Percentiles rank a stretch among this genome's conserved stretches.
Evolutionary conservation across 2,797 vertebrate genomes (phyloP).

Genomic region (Anolis apletophallus): DNA sequence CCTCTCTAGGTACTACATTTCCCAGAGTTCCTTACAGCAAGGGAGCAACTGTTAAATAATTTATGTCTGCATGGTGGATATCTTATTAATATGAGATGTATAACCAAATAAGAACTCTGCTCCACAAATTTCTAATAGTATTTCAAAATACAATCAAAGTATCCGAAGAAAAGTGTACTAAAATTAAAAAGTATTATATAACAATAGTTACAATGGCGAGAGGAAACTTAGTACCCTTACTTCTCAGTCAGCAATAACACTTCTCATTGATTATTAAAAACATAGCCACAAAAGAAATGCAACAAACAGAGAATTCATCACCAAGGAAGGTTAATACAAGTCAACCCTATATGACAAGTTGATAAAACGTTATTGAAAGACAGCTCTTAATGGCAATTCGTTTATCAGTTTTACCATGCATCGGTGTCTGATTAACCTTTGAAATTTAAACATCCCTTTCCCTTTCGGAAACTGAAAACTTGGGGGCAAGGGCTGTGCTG

Average conservation of each 20-base stretch:
- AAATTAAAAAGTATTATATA: neutral
- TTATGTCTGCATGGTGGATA: too few relatives aligned
- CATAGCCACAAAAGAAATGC: neutral
- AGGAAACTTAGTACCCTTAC: slow-evolving; percentile 14
- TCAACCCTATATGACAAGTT: neutral
- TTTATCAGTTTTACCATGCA: neutral
- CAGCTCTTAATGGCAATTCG: neutral
- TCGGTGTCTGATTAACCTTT: neutral
- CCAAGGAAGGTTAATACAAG: neutral
- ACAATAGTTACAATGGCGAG: slow-evolving; percentile 2
- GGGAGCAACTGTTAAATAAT: too few relatives aligned
- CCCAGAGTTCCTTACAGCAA: too few relatives aligned
- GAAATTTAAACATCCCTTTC: too few relatives aligned
- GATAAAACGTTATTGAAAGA: neutral
- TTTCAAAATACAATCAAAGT: too few relatives aligned
- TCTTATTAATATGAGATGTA: too few relatives aligned
- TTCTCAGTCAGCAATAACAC: neutral
- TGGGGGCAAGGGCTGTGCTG: too few relatives aligned
- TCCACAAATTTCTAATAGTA: too few relatives aligned
- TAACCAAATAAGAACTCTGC: too few relatives aligned
- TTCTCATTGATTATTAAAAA: slow-evolving; percentile 18
- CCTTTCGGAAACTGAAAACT: too few relatives aligned
- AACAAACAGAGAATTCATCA: neutral
- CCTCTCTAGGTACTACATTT: neutral
- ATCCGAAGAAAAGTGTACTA: slow-evolving; percentile 4